Evolutionary conservation across 2,888 invertebrate species (phyloP).

Genomic region (Eupithecia subumbrata): DNA sequence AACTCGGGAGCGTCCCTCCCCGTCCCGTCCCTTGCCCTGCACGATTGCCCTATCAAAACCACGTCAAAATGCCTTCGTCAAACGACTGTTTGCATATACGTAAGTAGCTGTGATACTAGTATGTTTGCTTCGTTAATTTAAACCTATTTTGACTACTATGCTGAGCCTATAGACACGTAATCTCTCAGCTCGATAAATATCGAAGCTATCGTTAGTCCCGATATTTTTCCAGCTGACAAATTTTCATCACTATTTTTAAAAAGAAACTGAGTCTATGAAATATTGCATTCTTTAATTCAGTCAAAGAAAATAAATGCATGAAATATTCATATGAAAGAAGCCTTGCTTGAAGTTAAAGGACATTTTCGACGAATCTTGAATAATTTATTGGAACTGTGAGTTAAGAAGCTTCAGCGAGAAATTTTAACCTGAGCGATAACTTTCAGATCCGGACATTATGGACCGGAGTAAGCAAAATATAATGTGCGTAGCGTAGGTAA

Average conservation of each 20-base stretch:
- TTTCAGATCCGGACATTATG: background rate
- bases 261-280: too few species aligned
- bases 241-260: too few species aligned
- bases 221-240: too few species aligned
- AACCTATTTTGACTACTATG: background rate
- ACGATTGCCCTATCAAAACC: too few species aligned
- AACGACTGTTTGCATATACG: too few species aligned
- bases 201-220: too few species aligned
- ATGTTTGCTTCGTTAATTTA: background rate
- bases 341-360: conserved; percentile 6
- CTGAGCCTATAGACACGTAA: too few species aligned
- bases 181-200: too few species aligned
- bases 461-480: background rate
- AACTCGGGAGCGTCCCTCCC: too few species aligned
- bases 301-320: background rate
- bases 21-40: too few species aligned
- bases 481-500: background rate
- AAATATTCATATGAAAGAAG: conserved; percentile 14
- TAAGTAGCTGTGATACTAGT: background rate
- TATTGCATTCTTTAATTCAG: too few species aligned
- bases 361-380: conserved; percentile 14
- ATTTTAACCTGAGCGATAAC: background rate
- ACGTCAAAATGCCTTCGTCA: too few species aligned
- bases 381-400: conserved; percentile 9
- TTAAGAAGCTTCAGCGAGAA: conserved; percentile 4